Base-by-base conservation (phyloP, 2,113 vertebrate genomes). In the Hydropotes inermis region DNA sequence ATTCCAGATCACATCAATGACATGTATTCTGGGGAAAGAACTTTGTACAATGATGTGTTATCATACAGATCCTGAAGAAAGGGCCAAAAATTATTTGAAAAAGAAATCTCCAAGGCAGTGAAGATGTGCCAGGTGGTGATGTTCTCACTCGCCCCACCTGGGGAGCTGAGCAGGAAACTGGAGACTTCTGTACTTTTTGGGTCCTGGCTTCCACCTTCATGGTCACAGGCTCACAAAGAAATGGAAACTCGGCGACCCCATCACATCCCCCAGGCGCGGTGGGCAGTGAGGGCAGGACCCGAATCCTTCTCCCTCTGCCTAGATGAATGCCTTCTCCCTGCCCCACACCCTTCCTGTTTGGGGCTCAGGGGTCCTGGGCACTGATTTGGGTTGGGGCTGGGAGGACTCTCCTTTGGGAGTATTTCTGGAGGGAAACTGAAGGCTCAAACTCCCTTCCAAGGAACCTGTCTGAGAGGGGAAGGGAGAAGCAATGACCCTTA, bases 251-350 rank as follows among this genome's bases (percentile, higher is more conserved):
- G 5, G 21, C 6, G 4, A 23, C 57, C 76, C 39, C 33, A 43
- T 88, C 9, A 25, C 1, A 0, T 14, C 45, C 17, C 47, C 23
- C 28, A 36, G 1, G 4, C 1, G 2, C 15, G 0, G 0, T 3
- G 25, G 57, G 43, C 54, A 55, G 60, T 14, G 15, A 54, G 8
- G 12, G 14, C 33, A 78, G 58, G 0, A 5, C 16, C 85, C 2
- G 0, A 5, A 6, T 28, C 3, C 10, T 11, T 30, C 21, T 6
- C n/a, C 1, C 8, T 57, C 5, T 4, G n/a, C n/a, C 11, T 21
- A 6, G 2, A 36, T 33, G 33, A 82, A 23, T 0, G 54, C 28
- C 27, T 64, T 30, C 6, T 28, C 14, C 64, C 55, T 7, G 47
- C 55, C 36, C 8, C 8, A 17, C 25, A 50, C 13, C 3, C 33